Base-by-base conservation (phyloP, 2,113 vertebrate genomes). In the Amblyornis subalaris region DNA sequence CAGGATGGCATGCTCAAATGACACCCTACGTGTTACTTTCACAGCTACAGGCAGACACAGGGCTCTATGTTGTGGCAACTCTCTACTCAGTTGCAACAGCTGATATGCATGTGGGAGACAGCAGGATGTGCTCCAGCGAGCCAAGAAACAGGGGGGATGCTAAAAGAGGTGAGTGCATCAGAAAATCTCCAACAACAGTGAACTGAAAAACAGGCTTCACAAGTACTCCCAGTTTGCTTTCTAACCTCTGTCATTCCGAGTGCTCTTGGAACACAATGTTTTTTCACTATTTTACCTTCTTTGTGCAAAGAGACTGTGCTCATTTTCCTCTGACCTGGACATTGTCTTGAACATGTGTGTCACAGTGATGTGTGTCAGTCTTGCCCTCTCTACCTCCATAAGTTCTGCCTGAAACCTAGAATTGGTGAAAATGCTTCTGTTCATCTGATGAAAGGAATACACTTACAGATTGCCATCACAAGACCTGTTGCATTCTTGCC, bases 1-100 rank as follows among this genome's bases (percentile, higher is more conserved):
- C 3, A 12, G 47, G 20, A 24, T 0, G 22, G 28, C 3, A 9
- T 29, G 6, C 40, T 61, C 22, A 23, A 86, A 31, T 1, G 2
- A 67, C 15, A 65, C 1, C 6, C 13, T 33, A n/a, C 61, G 1
- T n/a, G 4, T 10, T 51, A 13, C 17, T 60, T 85, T 73, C 20
- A 2, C 1, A 3, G 31, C 19, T 64, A 31, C 10, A 62, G 55
- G 21, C n/a, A 74, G 65, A 25, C 6, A 86, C 0, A 1, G 33
- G 23, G 4, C 24, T 92, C 11, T 11, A 18, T 15, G 45, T 25
- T 60, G 38, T 40, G 16, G 61, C 29, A 53, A n/a, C 9, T 10
- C 7, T 25, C 26, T 77, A 4, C 26, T 35, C 45, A 14, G 31
- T 47, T 71, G 7, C 19, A 20, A 55, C 19, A 47, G 33, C 9